Percentiles rank a stretch among this genome's conserved stretches.
Conservation (phyloP, 1,140 invertebrate genomes). For the Panagrolaimus sp. region DNA sequence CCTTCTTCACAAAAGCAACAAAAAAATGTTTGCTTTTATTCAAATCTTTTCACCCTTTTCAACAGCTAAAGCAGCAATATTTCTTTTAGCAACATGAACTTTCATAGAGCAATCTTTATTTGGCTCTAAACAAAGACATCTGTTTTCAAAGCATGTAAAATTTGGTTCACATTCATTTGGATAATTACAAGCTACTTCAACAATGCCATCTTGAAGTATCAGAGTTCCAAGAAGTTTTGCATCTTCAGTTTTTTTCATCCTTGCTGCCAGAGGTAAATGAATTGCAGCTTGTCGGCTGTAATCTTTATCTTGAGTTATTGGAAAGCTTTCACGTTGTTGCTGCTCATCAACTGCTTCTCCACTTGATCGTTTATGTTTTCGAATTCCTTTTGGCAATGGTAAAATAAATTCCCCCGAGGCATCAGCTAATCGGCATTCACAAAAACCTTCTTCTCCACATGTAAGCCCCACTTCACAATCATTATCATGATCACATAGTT, state of each 20-base stretch:
- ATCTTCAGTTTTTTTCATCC: too few species aligned
- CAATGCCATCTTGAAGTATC: not conserved
- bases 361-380: too few species aligned
- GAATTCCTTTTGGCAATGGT: not conserved
- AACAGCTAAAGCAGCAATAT: too few species aligned
- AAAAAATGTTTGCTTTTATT: not conserved
- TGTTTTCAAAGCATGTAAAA: conserved; percentile 17
- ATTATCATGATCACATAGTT: not conserved
- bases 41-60: not conserved
- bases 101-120: conserved; percentile 13
- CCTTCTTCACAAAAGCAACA: not conserved
- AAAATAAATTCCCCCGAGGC: not conserved
- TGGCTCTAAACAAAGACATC: conserved; percentile 17
- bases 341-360: too few species aligned
- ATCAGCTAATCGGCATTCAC: conserved; percentile 1
- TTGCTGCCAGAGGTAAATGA: too few species aligned
- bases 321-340: too few species aligned
- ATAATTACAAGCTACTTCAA: not conserved
- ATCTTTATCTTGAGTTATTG: too few species aligned
- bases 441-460: not conserved
- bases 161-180: conserved; percentile 14
- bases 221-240: too few species aligned
- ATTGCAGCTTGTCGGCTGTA: too few species aligned
- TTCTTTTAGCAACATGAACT: not conserved
- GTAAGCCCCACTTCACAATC: not conserved